These are phyloP conservation scores for Emmelina monodactyla DNA, from an alignment of 2,888 invertebrate genomes.

Conservation along the genomic window DNA sequence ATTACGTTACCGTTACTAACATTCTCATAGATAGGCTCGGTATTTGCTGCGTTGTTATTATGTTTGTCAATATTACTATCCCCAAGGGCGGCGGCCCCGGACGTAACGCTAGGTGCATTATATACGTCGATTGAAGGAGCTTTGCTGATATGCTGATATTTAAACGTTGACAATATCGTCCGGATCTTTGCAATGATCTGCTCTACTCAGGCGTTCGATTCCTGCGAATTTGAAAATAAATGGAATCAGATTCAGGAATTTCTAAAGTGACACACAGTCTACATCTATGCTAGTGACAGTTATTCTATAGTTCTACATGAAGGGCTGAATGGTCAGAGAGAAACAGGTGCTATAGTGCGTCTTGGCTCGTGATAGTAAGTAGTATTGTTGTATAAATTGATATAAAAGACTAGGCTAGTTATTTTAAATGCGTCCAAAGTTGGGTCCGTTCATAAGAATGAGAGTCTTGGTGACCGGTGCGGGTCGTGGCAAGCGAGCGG, in stretches of 20 bases:
- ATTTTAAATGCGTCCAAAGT: conserved; percentile 58
- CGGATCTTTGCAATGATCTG: conserved; percentile 86
- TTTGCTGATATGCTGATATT: conserved; percentile 69
- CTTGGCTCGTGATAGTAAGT: background rate
- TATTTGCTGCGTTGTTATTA: conserved; percentile 34
- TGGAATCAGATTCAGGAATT: conserved; percentile 33
- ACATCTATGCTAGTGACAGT: conserved; percentile 44
- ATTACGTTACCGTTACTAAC: conserved; percentile 58
- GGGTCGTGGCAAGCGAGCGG: conserved; percentile 43
- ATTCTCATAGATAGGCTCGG: conserved; percentile 39
- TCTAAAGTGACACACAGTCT: conserved; percentile 31
- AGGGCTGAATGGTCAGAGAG: conserved; percentile 35
- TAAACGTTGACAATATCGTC: conserved; percentile 78
- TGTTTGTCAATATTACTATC: conserved; percentile 48
- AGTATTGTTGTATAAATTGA: conserved; percentile 51
- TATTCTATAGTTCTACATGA: conserved; percentile 37
- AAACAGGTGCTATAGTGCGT: conserved; percentile 18
- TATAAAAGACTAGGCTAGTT: conserved; percentile 58
- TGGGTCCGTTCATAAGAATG: conserved; percentile 58
- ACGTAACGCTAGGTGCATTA: conserved; percentile 42
- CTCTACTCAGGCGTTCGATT: conserved; percentile 91
- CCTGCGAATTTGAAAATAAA: conserved; percentile 67
- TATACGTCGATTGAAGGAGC: conserved; percentile 57
- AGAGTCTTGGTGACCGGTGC: conserved; percentile 12
- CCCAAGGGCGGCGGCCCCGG: conserved; percentile 36